Evolutionary conservation across 2,113 vertebrate species (phyloP), one percentile per base, ranked within the genome.

Genomic region (Coracopsis vasa): DNA sequence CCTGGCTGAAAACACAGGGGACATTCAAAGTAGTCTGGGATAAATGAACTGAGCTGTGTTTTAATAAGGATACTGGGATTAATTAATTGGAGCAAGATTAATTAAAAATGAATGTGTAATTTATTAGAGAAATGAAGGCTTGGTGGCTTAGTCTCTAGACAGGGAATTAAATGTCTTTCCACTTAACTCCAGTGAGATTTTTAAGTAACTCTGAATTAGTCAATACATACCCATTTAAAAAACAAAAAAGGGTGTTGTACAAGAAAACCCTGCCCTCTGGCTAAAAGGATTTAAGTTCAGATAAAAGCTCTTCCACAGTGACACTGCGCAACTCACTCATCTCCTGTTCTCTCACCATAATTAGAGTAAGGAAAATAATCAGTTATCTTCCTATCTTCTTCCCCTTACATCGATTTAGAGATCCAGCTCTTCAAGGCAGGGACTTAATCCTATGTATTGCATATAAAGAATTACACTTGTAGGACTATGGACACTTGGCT

Each of bases 381-480:
- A 28, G 15, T 47, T 61, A 3, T 10, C 15, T 33, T 31, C 61
- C 45, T 24, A 8, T 5, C 24, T 16, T 21, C n/a, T 45, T 66
- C 6, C 56, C 27, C 16, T 16, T 24, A 8, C 0, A 1, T 21
- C 13, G 0, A 21, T n/a, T 41, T 9, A 69, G 20, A 35, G 39
- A 39, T 54, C 44, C 39, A 75, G 23, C 33, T 31, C 48, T 37
- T 18, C 20, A 9, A 11, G 23, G 37, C 16, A 44, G 20, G 10
- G 19, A n/a, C 23, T 29, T 35, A 2, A 44, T 19, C 37, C 13
- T 5, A 17, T 0, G 0, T 13, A 27, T 11, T 3, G 4, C 5
- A 0, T 25, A 1, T 7, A 16, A 39, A 39, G 28, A 51, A 21
- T 25, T 20, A n/a, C 0, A 7, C 5, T n/a, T 2, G 4, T 1